Evolutionary conservation across 1,140 invertebrate genomes (phyloP).

Genomic region (Ostrea denselamellosa): DNA sequence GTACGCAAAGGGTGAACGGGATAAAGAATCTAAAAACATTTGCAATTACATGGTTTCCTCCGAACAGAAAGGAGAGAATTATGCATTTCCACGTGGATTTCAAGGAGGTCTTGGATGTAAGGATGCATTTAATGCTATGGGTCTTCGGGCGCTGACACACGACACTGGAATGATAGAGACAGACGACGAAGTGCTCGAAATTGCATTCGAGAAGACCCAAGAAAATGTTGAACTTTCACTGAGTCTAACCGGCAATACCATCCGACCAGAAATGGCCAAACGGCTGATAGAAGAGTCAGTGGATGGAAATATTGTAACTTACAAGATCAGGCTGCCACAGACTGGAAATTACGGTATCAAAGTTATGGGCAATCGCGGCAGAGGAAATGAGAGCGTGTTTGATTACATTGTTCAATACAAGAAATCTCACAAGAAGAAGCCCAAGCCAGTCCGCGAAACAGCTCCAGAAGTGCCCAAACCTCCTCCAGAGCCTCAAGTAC

Average conservation of each 20-base stretch:
- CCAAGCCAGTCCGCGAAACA: conserved; percentile 31
- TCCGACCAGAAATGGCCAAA: conserved; percentile 63
- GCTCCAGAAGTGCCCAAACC: background rate
- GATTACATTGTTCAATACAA: conserved; percentile 68
- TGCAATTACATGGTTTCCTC: conserved; percentile 71
- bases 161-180: conserved; percentile 60
- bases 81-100: conserved; percentile 65
- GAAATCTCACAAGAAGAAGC: conserved; percentile 53
- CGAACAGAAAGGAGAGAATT: conserved; percentile 60
- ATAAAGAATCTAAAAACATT: conserved; percentile 59
- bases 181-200: conserved; percentile 59
- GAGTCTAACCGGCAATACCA: conserved; percentile 62
- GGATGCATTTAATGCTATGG: conserved; percentile 54
- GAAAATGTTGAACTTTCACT: conserved; percentile 62
- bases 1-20: conserved; percentile 58
- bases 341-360: conserved; percentile 66
- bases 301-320: conserved; percentile 58
- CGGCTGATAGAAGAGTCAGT: conserved; percentile 58
- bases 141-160: conserved; percentile 60
- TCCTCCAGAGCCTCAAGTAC: background rate
- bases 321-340: conserved; percentile 63
- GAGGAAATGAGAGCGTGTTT: conserved; percentile 58
- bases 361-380: conserved; percentile 57
- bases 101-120: conserved; percentile 61
- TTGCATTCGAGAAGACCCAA: conserved; percentile 57